Evolutionary conservation across 2,797 vertebrate species (phyloP).

Genomic region (Cephalopachus bancanus): DNA sequence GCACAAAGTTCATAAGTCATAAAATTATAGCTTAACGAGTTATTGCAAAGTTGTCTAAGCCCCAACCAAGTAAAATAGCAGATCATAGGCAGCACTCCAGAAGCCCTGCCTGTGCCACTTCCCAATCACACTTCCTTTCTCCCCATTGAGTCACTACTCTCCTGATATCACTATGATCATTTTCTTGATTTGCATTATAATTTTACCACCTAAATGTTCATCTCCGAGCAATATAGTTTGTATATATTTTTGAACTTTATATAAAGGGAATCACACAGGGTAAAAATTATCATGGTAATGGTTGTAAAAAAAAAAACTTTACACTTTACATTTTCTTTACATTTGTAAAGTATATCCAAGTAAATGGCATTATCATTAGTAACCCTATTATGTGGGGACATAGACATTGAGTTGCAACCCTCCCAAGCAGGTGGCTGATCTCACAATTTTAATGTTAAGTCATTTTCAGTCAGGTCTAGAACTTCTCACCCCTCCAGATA

Average conservation of each 20-base stretch:
- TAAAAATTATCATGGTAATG: neutral
- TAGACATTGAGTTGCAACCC: constrained; percentile 54
- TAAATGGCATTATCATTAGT: constrained; percentile 15
- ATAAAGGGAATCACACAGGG: neutral
- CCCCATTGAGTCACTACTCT: neutral
- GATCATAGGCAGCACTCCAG: neutral
- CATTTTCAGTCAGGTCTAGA: constrained; percentile 62
- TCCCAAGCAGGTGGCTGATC: constrained; percentile 63
- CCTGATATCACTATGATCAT: neutral
- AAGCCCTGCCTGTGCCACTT: fast-evolving
- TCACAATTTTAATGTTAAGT: constrained; percentile 64
- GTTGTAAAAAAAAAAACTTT: neutral
- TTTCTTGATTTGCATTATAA: neutral
- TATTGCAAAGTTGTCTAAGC: neutral
- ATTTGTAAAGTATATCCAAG: neutral
- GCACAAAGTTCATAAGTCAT: neutral
- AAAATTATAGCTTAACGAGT: neutral
- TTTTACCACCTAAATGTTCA: constrained; percentile 14
- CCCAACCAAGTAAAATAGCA: neutral
- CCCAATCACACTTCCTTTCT: neutral
- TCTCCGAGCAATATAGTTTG: neutral
- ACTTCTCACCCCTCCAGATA: constrained; percentile 2
- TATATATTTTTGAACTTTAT: constrained; percentile 34
- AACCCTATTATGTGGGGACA: neutral
- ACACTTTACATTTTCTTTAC: neutral